These are phyloP conservation scores for Diplodus puntazzo DNA, from an alignment of 2,797 vertebrate species.

Conservation along the genomic window DNA sequence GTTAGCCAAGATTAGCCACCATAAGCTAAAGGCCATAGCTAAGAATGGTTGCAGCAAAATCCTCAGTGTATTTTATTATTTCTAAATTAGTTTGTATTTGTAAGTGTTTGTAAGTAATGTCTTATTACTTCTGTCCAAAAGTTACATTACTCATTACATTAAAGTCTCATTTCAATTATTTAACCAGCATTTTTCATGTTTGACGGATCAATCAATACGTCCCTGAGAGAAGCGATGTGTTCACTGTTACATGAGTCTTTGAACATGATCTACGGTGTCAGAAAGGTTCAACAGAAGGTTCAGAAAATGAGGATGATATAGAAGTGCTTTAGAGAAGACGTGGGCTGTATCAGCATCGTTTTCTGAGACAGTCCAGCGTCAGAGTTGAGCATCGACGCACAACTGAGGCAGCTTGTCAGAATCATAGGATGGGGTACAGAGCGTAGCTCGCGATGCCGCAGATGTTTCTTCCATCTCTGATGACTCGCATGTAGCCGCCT, in stretches of 20 bases:
- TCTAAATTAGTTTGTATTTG: not conserved
- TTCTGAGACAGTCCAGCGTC: constrained; percentile 9
- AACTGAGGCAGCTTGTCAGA: constrained; percentile 1
- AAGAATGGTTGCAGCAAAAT: not conserved
- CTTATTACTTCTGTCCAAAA: not conserved
- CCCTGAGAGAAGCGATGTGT: constrained; percentile 58
- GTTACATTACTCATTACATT: not conserved
- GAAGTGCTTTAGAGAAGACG: not conserved
- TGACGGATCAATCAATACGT: not conserved
- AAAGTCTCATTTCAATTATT: not conserved
- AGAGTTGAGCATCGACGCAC: not conserved
- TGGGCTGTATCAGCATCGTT: constrained; percentile 9
- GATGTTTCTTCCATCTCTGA: constrained; percentile 80
- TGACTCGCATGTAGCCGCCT: constrained; percentile 85
- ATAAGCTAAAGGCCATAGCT: not conserved
- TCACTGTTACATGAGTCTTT: constrained; percentile 18
- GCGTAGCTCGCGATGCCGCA: constrained; percentile 87
- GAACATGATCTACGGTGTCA: constrained; percentile 16
- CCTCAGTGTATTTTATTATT: not conserved
- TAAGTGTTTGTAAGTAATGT: not conserved
- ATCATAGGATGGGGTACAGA: constrained; percentile 84
- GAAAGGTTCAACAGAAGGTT: constrained; percentile 19
- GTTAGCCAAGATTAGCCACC: not conserved
- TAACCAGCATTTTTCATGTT: not conserved
- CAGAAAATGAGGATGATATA: not conserved